phyloP scores from a whole-genome alignment of 2,113 vertebrate genomes.

The Octodon degus region DNA sequence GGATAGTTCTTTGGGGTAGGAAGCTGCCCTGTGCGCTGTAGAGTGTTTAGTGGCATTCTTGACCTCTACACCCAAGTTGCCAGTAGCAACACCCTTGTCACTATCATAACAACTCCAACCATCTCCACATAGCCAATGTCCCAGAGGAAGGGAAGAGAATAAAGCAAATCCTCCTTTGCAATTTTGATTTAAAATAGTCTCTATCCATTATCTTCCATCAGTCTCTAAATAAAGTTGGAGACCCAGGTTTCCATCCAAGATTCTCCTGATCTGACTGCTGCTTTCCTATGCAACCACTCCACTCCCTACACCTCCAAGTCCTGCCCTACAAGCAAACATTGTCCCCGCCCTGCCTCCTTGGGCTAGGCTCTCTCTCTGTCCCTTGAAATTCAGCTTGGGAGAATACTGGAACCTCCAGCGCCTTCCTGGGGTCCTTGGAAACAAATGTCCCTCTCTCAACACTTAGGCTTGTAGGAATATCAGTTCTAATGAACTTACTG shows the following conservation, averaged over 20 bases:
- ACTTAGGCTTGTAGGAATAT: not conserved
- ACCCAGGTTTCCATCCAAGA: not conserved
- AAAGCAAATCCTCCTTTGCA: not conserved
- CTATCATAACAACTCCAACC: not conserved
- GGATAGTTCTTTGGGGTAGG: not conserved
- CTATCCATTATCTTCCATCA: not conserved
- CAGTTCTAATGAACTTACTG: not conserved
- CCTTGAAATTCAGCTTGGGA: not conserved
- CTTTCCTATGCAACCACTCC: not conserved
- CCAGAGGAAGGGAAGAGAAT: not conserved
- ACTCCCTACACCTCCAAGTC: not conserved
- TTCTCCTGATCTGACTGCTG: not conserved
- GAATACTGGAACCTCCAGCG: not conserved
- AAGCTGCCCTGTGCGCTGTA: not conserved
- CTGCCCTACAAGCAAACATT: not conserved
- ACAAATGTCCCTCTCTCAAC: not conserved
- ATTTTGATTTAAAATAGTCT: constrained; percentile 10
- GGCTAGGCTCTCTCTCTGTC: not conserved
- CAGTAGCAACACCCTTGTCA: not conserved
- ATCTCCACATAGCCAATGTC: not conserved
- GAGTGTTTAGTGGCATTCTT: not conserved
- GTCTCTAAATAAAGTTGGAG: not conserved
- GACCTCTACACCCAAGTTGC: not conserved
- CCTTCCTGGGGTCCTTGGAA: not conserved
- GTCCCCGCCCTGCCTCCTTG: not conserved